phyloP scores from a whole-genome alignment of 1,140 invertebrate species.

The Bilobella aurantiaca region DNA sequence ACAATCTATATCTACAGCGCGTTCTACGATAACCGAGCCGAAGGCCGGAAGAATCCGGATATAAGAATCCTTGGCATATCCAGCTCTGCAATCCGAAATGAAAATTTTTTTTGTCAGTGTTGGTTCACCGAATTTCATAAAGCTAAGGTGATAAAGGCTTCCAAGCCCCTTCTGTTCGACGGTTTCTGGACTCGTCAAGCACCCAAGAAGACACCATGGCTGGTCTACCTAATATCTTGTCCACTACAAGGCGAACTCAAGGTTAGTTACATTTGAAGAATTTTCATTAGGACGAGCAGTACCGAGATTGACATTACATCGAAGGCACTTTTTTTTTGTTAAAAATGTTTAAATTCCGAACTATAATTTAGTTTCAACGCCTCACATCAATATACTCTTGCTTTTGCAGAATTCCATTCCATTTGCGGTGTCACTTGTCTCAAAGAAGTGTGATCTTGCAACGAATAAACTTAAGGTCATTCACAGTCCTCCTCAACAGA shows the following conservation, averaged over 20 bases:
- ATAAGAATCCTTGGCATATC: not conserved
- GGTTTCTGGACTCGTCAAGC: not conserved
- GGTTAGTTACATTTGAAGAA: no score
- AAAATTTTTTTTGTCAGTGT: not conserved
- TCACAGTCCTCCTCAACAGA: not conserved
- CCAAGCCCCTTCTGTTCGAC: not conserved
- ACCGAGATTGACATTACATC: no score
- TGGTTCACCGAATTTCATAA: not conserved
- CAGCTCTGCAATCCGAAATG: not conserved
- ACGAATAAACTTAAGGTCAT: not conserved
- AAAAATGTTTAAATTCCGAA: no score
- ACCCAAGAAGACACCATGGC: not conserved
- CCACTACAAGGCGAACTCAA: not conserved
- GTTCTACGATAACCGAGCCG: not conserved
- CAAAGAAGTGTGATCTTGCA: not conserved
- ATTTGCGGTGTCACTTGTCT: not conserved
- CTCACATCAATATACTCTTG: no score
- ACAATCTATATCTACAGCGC: not conserved
- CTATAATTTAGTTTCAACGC: no score
- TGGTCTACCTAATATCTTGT: not conserved
- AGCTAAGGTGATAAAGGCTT: not conserved
- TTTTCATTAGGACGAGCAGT: no score
- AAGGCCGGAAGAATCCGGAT: not conserved
- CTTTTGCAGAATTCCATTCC: no score
- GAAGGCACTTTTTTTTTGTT: no score